Evolutionary conservation across 2,888 invertebrate genomes (phyloP).

Genomic region (Barypeithes pellucidus): DNA sequence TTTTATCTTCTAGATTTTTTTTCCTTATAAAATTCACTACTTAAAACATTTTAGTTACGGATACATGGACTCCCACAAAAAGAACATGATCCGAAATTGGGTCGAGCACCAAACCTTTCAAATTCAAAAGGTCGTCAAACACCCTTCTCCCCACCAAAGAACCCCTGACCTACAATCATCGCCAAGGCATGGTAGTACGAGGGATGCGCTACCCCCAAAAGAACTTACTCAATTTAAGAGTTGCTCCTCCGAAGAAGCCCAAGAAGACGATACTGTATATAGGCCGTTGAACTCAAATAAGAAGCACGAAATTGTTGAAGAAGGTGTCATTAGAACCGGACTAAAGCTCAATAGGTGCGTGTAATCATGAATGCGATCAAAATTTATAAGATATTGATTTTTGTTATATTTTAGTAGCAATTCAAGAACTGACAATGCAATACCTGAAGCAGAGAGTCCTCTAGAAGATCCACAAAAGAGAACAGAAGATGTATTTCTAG

Average conservation of each 20-base stretch:
- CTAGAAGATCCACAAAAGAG: slow-evolving; percentile 51
- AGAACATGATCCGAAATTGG: slow-evolving; percentile 94
- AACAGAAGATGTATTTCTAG: slow-evolving; percentile 73
- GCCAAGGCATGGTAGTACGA: slow-evolving; percentile 29
- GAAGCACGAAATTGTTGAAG: slow-evolving; percentile 75
- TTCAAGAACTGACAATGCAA: slow-evolving; percentile 58
- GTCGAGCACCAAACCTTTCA: slow-evolving; percentile 91
- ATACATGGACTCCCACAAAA: slow-evolving; percentile 94
- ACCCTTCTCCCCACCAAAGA: slow-evolving; percentile 59
- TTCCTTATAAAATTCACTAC: too few relatives aligned
- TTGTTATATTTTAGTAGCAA: slow-evolving; percentile 24
- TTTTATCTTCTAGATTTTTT: too few relatives aligned
- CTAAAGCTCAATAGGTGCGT: slow-evolving; percentile 68
- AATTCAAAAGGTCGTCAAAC: slow-evolving; percentile 79
- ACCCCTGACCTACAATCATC: slow-evolving; percentile 35
- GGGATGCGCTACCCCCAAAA: slow-evolving; percentile 66
- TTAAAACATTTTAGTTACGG: slow-evolving; percentile 78
- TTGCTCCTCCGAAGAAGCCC: slow-evolving; percentile 69
- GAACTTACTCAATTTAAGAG: slow-evolving; percentile 79
- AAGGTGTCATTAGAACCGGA: slow-evolving; percentile 76
- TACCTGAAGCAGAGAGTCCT: slow-evolving; percentile 64
- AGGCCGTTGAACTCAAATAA: slow-evolving; percentile 70
- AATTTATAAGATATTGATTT: not conserved
- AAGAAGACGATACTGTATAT: slow-evolving; percentile 67
- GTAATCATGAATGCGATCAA: not conserved